These are phyloP conservation scores for Dryococelus australis DNA, from an alignment of 2,888 invertebrate species.

Conservation along the genomic window DNA sequence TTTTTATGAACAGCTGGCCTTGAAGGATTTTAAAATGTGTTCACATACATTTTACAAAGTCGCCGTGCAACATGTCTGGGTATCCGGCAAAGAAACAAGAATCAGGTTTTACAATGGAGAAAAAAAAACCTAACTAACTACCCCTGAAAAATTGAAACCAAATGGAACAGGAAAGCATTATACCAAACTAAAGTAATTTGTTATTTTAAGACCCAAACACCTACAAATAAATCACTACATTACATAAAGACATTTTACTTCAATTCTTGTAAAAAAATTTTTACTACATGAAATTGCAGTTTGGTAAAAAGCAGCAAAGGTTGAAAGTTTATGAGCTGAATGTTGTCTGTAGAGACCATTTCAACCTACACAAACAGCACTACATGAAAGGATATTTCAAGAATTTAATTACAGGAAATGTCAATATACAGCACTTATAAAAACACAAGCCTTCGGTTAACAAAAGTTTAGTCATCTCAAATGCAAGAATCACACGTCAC, in stretches of 20 bases:
- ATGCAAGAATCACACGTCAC: not conserved
- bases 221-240: not conserved
- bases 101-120: no score
- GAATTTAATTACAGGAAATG: not conserved
- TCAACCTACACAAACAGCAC: not conserved
- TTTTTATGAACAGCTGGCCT: no score
- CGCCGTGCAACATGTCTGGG: no score
- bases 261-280: not conserved
- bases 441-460: not conserved
- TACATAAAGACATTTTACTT: not conserved
- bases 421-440: not conserved
- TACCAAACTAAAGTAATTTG: no score
- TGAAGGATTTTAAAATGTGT: no score
- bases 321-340: not conserved
- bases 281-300: not conserved
- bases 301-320: not conserved
- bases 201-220: not conserved
- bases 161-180: no score
- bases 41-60: no score
- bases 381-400: not conserved
- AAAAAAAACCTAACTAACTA: no score
- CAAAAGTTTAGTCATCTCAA: constrained; percentile 16
- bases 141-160: no score
- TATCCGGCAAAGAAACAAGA: no score
- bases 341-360: not conserved